phyloP scores from a whole-genome alignment of 2,888 invertebrate genomes.

The Litoditis marina region DNA sequence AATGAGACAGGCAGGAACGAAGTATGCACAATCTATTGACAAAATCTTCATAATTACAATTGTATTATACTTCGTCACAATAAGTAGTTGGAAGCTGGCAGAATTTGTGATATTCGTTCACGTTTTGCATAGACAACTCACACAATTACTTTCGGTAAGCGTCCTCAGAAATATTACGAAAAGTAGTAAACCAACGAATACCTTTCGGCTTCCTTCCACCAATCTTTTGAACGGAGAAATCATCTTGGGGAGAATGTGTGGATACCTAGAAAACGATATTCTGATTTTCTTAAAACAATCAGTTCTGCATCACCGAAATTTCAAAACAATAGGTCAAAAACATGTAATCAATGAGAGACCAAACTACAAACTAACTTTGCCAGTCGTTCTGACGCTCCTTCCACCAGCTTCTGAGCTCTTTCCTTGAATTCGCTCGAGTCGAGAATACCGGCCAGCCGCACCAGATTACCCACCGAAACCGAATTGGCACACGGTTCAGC shows the following conservation, averaged over 20 bases:
- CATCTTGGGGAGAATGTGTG: slow-evolving; percentile 76
- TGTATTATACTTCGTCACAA: too few relatives aligned
- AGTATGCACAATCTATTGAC: background rate
- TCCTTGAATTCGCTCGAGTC: slow-evolving; percentile 68
- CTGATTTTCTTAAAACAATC: background rate
- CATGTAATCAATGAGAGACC: too few relatives aligned
- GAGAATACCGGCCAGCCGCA: slow-evolving; percentile 68
- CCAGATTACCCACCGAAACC: slow-evolving; percentile 78
- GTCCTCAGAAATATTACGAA: too few relatives aligned
- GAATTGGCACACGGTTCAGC: slow-evolving; percentile 92
- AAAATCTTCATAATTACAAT: background rate
- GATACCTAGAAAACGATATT: slow-evolving; percentile 68
- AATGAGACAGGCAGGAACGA: too few relatives aligned
- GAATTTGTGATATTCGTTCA: too few relatives aligned
- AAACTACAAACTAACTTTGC: slow-evolving; percentile 63
- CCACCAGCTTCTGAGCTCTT: slow-evolving; percentile 47
- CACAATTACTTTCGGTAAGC: too few relatives aligned
- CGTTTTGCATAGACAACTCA: too few relatives aligned
- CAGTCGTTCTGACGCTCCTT: slow-evolving; percentile 70
- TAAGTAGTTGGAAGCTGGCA: too few relatives aligned
- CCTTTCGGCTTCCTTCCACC: slow-evolving; percentile 16
- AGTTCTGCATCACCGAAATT: background rate
- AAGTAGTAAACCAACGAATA: too few relatives aligned
- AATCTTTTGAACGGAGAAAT: slow-evolving; percentile 59
- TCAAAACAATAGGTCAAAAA: too few relatives aligned